Conservation (phyloP, 2,888 invertebrate species). For the Thymelicus sylvestris region DNA sequence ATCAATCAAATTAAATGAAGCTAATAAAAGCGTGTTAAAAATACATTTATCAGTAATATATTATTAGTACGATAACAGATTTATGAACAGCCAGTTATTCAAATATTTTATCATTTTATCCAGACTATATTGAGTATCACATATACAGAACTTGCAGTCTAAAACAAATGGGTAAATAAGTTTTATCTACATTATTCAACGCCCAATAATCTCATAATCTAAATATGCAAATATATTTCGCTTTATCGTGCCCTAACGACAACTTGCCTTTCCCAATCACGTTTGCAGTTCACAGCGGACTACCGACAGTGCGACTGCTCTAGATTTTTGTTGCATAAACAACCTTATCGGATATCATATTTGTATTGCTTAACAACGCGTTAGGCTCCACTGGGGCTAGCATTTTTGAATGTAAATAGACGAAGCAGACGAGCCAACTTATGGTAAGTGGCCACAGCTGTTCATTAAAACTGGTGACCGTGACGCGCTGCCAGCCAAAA, state of each 20-base stretch:
- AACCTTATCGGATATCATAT: constrained; percentile 45
- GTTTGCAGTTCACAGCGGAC: constrained; percentile 39
- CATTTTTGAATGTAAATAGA: too few relatives aligned
- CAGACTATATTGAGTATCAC: too few relatives aligned
- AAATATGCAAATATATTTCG: constrained; percentile 30
- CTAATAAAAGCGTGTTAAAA: too few relatives aligned
- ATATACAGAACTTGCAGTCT: not conserved
- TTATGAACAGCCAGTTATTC: too few relatives aligned
- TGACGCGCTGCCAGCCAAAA: too few relatives aligned
- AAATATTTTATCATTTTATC: too few relatives aligned
- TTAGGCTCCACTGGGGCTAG: constrained; percentile 1
- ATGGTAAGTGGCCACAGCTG: too few relatives aligned
- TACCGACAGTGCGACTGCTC: constrained; percentile 58
- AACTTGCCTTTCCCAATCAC: constrained; percentile 29
- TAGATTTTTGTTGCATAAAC: constrained; percentile 69
- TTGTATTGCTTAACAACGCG: constrained; percentile 21
- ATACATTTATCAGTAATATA: too few relatives aligned
- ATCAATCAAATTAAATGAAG: too few relatives aligned
- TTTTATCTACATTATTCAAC: constrained; percentile 9
- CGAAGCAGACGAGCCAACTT: too few relatives aligned
- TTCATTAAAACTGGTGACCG: too few relatives aligned
- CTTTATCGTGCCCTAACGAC: constrained; percentile 25
- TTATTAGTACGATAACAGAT: too few relatives aligned
- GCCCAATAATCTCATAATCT: constrained; percentile 19
- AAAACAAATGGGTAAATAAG: not conserved